Base-by-base conservation (phyloP, 2,113 vertebrate species). In the Prietella phreatophila region DNA sequence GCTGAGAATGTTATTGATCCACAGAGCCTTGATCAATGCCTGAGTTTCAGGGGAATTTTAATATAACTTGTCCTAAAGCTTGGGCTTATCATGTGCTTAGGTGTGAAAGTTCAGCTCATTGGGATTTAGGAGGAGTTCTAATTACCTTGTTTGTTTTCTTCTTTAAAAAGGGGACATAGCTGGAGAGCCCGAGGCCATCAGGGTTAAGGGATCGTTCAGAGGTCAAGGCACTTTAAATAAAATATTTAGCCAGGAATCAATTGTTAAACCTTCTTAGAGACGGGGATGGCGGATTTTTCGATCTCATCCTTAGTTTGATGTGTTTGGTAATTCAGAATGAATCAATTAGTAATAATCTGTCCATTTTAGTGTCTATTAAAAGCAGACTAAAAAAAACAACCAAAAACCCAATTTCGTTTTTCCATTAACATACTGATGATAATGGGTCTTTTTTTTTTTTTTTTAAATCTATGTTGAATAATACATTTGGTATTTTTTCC, bases 31-130 rank as follows among this genome's bases (percentile, higher is more conserved):
- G 79, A 82, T 71, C 53, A 30, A 71, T 71, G 22, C 3, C 14
- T 47, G 8, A 14, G 36, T 11, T 60, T 36, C 63, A 33, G 25
- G 53, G 20, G 42, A 39, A 39, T 42, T 71, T 55, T 71, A 71
- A 82, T 82, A 73, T 22, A 11, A 36, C 13, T 22, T 27, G 50
- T 39, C 61, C 50, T 22, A 67, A 80, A 67, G 15, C 61, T 30
- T 30, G 2, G 25, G 58, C 20, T 67, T 27, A 55, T 65, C 58
- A 63, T 33, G n/a, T 15, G 50, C 61, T 15, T 39, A 8, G 33
- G 79, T 65, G 86, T 83, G 33, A 83, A 61, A 75, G 79, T 55
- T 87, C 36, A 87, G 67, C 63, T 19, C 56, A 15, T 56, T 82
- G 63, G 25, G 65, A 83, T 87, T 83, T 61, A 6, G 6, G 42